Evolutionary conservation across 2,797 vertebrate species (phyloP).

Genomic region (Sciurus carolinensis): DNA sequence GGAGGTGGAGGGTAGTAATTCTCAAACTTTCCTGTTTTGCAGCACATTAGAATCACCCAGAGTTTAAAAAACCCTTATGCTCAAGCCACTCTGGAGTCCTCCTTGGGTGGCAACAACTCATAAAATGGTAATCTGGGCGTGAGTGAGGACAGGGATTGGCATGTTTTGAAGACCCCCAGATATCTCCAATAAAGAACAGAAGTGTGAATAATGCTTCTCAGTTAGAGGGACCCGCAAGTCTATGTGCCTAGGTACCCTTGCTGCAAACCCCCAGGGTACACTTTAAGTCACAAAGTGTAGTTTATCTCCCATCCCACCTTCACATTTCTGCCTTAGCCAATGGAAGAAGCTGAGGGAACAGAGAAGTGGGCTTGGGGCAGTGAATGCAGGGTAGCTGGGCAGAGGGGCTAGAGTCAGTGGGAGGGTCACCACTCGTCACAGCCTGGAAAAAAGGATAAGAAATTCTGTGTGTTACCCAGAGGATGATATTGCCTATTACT

Average conservation of each 20-base stretch:
- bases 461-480: not conserved
- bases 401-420: no score
- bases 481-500: not conserved
- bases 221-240: no score
- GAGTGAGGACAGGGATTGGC: not conserved
- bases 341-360: not conserved
- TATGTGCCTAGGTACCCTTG: not conserved
- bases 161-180: not conserved
- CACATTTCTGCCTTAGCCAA: not conserved
- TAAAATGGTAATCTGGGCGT: not conserved
- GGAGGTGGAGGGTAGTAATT: not conserved
- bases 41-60: not conserved
- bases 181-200: not conserved
- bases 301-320: not conserved
- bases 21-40: not conserved
- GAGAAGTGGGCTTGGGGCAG: not conserved
- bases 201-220: not conserved
- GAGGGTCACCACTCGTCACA: not conserved
- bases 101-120: no score
- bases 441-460: not conserved
- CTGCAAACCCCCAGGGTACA: not conserved
- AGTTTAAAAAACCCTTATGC: not conserved
- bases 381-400: not conserved
- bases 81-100: not conserved
- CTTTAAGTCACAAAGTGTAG: not conserved